Evolutionary conservation across 2,797 vertebrate species (phyloP), one percentile per base, ranked within the genome.

Genomic region (Labroides dimidiatus): DNA sequence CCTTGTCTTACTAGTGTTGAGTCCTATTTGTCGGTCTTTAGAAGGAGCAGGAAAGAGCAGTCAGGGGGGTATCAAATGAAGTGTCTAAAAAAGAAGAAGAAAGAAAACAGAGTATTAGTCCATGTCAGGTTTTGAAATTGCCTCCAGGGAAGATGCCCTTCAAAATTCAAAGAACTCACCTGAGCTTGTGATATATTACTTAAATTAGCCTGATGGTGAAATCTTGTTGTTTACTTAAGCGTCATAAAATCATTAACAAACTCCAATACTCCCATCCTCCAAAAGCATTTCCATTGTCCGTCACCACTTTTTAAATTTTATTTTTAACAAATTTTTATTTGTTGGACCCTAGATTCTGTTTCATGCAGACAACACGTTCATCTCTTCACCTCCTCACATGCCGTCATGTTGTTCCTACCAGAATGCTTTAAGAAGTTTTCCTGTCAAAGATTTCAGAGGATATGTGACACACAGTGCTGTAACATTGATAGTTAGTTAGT

Each of bases 81-180:
- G 11, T 21, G 39, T 74, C 20, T 51, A 43, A 59, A 71, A 56
- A 49, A n/a, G n/a, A n/a, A n/a, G n/a, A 41, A 61, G 43, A 42
- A 59, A 71, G 53, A 49, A 42, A 64, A 43, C 8, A 14, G 20
- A 51, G 54, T 50, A 72, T 64, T 54, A 61, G 49, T 64, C 47
- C 17, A 20, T 10, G 33, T 73, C 57, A 64, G 11, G 37, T 65
- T 60, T 64, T 62, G 47, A 69, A 11, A 59, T n/a, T 8, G 41
- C 6, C 62, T 30, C 16, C 15, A 12, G 42, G 37, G 52, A 48
- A 45, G 45, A 68, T 0, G 12, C 24, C 50, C 62, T 55, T 68
- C 23, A 74, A 80, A 75, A 58, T 78, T 76, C 14, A 72, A 70
- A 62, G 74, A 84, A 82, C 73, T 64, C 54, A 61, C 67, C 60